Conservation (phyloP, 2,888 invertebrate genomes). For the Catocala nupta region DNA sequence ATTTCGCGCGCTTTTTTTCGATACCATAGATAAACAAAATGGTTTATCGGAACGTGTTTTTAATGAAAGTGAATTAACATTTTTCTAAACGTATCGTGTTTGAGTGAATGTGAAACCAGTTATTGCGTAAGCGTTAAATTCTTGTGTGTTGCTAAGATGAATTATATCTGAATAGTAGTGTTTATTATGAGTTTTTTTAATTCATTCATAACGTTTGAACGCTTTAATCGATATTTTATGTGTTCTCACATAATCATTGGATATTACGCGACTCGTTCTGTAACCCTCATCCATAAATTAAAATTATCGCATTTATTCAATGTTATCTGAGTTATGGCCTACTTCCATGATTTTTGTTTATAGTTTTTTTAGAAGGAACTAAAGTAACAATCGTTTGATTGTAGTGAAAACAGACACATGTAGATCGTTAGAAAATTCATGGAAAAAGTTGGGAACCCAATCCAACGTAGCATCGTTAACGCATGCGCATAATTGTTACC, state of each 20-base stretch:
- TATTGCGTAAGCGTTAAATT: conserved; percentile 75
- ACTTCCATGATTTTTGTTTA: conserved; percentile 50
- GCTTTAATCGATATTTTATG: conserved; percentile 20
- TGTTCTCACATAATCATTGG: conserved; percentile 32
- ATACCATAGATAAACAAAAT: conserved; percentile 44
- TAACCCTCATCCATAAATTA: conserved; percentile 24
- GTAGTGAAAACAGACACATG: conserved; percentile 54
- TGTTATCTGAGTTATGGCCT: conserved; percentile 50
- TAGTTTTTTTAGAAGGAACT: conserved; percentile 57
- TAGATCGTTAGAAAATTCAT: conserved; percentile 63
- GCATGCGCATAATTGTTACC: conserved; percentile 62
- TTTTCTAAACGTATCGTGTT: conserved; percentile 69
- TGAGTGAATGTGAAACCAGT: conserved; percentile 81
- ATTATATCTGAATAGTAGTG: conserved; percentile 60
- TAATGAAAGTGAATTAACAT: conserved; percentile 83
- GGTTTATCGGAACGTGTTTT: conserved; percentile 71
- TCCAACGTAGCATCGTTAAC: conserved; percentile 52
- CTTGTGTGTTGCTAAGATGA: conserved; percentile 64
- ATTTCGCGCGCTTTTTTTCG: conserved; percentile 65
- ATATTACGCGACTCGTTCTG: conserved; percentile 36
- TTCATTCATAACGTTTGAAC: conserved; percentile 26
- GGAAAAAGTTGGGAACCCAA: conserved; percentile 68
- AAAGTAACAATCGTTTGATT: conserved; percentile 54
- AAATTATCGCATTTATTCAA: background rate
- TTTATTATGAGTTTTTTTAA: conserved; percentile 45